Evolutionary conservation across 2,113 vertebrate genomes (phyloP).

Genomic region (Tiliqua scincoides): DNA sequence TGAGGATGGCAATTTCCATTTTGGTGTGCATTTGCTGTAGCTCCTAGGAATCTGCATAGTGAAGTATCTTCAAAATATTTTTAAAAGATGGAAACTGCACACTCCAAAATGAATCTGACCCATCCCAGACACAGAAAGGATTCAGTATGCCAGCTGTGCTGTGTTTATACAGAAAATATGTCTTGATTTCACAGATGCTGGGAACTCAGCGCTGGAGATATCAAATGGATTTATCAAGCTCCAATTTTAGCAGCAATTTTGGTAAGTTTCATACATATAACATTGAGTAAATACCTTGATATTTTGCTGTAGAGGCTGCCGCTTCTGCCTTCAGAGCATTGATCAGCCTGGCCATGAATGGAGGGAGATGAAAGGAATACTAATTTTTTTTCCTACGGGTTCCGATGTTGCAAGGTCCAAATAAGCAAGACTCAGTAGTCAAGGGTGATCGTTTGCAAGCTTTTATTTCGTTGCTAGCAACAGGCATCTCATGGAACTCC

Average conservation of each 20-base stretch:
- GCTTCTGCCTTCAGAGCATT: neutral
- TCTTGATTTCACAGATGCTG: conserved; percentile 85
- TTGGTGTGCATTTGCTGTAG: neutral
- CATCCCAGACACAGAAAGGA: neutral
- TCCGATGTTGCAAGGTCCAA: no score
- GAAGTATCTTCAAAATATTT: neutral
- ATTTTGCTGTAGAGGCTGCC: neutral
- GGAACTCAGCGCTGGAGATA: conserved; percentile 94
- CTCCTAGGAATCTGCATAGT: neutral
- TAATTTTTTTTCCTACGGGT: no score
- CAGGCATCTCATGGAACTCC: no score
- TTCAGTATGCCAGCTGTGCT: neutral
- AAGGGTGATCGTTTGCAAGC: no score
- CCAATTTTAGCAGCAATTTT: conserved; percentile 90
- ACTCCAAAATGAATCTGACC: neutral
- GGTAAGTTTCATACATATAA: conserved; percentile 78
- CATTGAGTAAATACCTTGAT: neutral
- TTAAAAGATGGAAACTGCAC: neutral
- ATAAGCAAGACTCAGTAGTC: no score
- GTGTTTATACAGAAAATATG: neutral
- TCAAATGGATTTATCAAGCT: conserved; percentile 97
- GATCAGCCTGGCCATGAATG: no score
- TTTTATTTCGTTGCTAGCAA: no score
- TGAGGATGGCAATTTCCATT: neutral
- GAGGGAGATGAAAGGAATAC: no score